A percentile compares a stretch with the other conserved stretches of the same genome.
These are phyloP conservation scores for Pristionchus exspectatus DNA, from an alignment of 2,888 invertebrate genomes.

Conservation along the genomic window DNA sequence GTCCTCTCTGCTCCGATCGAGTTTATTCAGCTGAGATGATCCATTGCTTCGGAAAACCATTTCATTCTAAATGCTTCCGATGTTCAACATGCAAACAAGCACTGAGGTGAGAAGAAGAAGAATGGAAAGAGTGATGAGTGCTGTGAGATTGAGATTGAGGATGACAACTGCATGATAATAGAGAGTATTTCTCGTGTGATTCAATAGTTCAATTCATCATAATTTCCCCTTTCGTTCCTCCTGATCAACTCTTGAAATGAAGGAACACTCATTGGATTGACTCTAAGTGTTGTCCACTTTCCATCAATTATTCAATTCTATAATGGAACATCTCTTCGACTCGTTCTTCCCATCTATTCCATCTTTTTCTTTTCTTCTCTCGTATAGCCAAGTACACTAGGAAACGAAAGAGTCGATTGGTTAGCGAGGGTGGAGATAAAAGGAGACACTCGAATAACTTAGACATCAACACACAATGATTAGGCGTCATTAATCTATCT, in stretches of 20 bases:
- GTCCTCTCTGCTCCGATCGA: conserved; percentile 64
- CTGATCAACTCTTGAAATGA: conserved; percentile 1
- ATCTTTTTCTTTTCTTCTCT: neutral
- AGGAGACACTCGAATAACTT: neutral
- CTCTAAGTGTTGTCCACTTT: conserved; percentile 31
- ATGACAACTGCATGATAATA: neutral
- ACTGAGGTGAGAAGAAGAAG: conserved; percentile 61
- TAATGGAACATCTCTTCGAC: conserved; percentile 15
- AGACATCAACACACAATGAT: conserved; percentile 16
- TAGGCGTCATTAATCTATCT: neutral
- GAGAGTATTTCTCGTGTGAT: neutral
- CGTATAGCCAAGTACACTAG: neutral
- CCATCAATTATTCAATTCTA: neutral
- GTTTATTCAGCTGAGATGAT: conserved; percentile 71
- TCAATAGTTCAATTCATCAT: neutral
- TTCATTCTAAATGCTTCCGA: conserved; percentile 70
- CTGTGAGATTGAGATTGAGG: neutral
- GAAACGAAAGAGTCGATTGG: conserved; percentile 3
- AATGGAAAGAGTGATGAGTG: neutral
- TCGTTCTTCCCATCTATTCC: neutral
- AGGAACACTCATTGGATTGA: neutral
- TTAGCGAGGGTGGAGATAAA: conserved; percentile 23
- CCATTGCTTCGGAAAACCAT: conserved; percentile 68
- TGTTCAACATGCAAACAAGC: conserved; percentile 68
- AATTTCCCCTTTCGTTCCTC: neutral